Base-by-base conservation (phyloP, 2,797 vertebrate species). In the Gephyroberyx darwinii region DNA sequence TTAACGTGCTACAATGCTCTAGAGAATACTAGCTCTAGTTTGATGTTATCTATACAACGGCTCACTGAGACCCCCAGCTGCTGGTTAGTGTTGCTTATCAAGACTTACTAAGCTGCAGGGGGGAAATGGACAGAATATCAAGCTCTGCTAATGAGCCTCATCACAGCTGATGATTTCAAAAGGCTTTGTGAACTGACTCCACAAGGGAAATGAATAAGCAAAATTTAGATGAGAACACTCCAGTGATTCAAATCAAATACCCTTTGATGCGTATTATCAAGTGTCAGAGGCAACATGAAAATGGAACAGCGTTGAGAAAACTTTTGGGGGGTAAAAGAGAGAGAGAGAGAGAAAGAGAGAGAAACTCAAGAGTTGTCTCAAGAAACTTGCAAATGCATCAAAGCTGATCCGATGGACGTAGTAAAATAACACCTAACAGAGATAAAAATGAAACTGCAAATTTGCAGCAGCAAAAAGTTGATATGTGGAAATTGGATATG, bases 81-180 rank as follows among this genome's bases (percentile, higher is more conserved):
- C 87, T 91, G 88, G 86, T 89, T 89, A 87, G 80, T 77, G 83
- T 79, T 81, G 78, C 78, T 82, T 78, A 73, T 86, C 76, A 60
- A 68, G 76, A 73, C 65, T 78, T 73, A 84, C 71, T 82, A 78
- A 86, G 71, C 83, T 80, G 75, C 69, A 61, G 83, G 84, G 80
- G 65, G 52, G 64, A 71, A 85, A 76, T 48, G 54, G 78, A 81
- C 74, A 54, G 84, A 88, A 81, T 75, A 82, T 35, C 50, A 81
- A 81, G 73, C 78, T 14, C 69, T 77, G 79, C 89, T 89, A 89
- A 93, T 91, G 89, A 92, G 84, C 86, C 89, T 91, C 89, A 91
- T 91, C 89, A 91, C 81, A 80, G 61, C 82, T 79, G 57, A 80
- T 87, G 86, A 87, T 87, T 90, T 89, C 86, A 89, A 89, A 86